A percentile compares a stretch with the other conserved stretches of the same genome.
Conservation (phyloP, 2,113 vertebrate genomes). For the Seriola quinqueradiata region DNA sequence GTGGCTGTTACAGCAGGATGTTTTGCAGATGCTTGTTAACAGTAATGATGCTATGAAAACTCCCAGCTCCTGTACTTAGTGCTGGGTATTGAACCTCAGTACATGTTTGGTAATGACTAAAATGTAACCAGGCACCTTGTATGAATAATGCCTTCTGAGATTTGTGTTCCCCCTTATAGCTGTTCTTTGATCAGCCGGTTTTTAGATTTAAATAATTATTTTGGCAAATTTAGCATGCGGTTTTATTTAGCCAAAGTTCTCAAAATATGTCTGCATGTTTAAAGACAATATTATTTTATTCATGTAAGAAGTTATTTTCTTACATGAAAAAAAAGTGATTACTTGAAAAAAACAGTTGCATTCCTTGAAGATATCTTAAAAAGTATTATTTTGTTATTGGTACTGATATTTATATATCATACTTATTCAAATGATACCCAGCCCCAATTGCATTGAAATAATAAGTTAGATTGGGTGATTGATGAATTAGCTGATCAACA, state of each 20-base stretch:
- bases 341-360: too few species aligned
- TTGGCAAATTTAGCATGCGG: not conserved
- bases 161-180: not conserved
- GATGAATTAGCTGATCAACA: not conserved
- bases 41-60: conserved; percentile 32
- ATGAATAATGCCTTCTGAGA: not conserved
- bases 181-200: not conserved
- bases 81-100: not conserved
- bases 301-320: too few species aligned
- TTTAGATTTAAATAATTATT: not conserved
- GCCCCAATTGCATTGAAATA: not conserved
- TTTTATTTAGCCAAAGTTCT: not conserved
- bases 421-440: not conserved
- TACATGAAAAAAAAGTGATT: too few species aligned
- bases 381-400: not conserved
- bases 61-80: conserved; percentile 28
- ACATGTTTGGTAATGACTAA: not conserved
- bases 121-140: not conserved
- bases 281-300: not conserved
- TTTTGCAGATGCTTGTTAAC: conserved; percentile 54
- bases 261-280: not conserved
- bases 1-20: conserved; percentile 17
- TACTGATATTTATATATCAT: not conserved
- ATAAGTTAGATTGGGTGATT: not conserved
- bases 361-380: not conserved